Evolutionary conservation across 2,888 invertebrate species (phyloP), one percentile per base, ranked within the genome.

Genomic region (Stenotaenia linearis): DNA sequence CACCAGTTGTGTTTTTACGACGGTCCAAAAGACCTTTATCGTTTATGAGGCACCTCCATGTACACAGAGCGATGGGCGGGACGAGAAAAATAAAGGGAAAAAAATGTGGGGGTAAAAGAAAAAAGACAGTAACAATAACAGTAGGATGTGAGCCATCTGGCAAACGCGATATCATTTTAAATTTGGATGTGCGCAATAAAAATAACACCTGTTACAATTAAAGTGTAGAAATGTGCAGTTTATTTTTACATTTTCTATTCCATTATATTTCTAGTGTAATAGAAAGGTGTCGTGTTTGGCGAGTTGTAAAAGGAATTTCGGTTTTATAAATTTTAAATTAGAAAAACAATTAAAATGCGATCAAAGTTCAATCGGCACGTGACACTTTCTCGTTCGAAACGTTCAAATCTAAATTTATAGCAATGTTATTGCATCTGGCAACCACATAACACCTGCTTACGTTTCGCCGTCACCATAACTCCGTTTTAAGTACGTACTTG

Each of bases 1-100:
- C 56, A 56, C 56, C 56, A 56, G 56, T 56, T 56, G 56, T 56
- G 56, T 56, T 56, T 56, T 56, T 56, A 56, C 56, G 56, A 56
- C 12, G 56, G 56, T 56, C 56, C 56, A 56, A 56, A 56, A 56
- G 56, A 56, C 56, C 56, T 56, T 56, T 56, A 56, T 56, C 56
- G 56, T 56, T 56, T 56, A 56, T 56, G 56, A 56, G 56, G 12
- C 21, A 56, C 56, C 56, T 56, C 21, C 56, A 56, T 56, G 56
- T 56, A 56, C 56, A 56, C 21, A 56, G 18, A 56, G 40, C 2
- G 56, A 56, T 56, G 21, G 56, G 56, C 23, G 56, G 21, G 56
- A 56, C 56, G 7, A 18, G 21, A 56, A 21, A 56, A 56, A 56
- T 21, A 56, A 4, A 21, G 21, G 10, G 23, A 56, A 56, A 23